A percentile compares a stretch with the other conserved stretches of the same genome.
These are phyloP conservation scores for Peromyscus melanophrys DNA, from an alignment of 2,797 vertebrate genomes.

Conservation along the genomic window DNA sequence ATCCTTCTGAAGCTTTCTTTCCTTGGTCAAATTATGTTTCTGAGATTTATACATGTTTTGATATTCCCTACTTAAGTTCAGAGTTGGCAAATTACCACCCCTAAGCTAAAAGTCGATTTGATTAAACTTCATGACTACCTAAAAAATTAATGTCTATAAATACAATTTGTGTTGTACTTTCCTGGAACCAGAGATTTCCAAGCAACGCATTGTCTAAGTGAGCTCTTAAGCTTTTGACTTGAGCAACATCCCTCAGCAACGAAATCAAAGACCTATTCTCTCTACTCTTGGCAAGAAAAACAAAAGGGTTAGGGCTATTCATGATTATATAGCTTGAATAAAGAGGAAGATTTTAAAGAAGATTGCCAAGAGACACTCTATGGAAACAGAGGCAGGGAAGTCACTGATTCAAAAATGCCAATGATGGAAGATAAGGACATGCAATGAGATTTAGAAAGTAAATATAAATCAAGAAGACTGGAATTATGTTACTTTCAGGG, in stretches of 20 bases:
- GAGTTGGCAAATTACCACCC: neutral
- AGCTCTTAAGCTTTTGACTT: neutral
- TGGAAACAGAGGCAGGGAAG: neutral
- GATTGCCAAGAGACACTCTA: neutral
- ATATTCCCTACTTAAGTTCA: constrained; percentile 19
- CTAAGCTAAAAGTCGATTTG: neutral
- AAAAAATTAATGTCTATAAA: constrained; percentile 35
- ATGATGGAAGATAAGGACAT: neutral
- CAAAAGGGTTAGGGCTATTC: neutral
- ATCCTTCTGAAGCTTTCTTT: constrained; percentile 25
- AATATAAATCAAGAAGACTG: neutral
- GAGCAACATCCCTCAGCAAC: neutral
- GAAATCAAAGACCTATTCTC: neutral
- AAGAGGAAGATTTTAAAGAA: neutral
- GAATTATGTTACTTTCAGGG: neutral
- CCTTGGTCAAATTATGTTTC: constrained; percentile 35
- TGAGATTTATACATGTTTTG: constrained; percentile 24
- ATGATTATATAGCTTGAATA: neutral
- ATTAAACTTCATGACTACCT: constrained; percentile 27
- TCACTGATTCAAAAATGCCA: constrained; percentile 10
- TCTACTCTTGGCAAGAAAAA: neutral
- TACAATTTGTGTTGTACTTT: neutral
- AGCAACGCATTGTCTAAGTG: neutral
- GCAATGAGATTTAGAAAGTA: neutral
- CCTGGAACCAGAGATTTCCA: constrained; percentile 12